These are phyloP conservation scores for Chelon labrosus DNA, from an alignment of 2,797 vertebrate genomes.

Conservation along the genomic window DNA sequence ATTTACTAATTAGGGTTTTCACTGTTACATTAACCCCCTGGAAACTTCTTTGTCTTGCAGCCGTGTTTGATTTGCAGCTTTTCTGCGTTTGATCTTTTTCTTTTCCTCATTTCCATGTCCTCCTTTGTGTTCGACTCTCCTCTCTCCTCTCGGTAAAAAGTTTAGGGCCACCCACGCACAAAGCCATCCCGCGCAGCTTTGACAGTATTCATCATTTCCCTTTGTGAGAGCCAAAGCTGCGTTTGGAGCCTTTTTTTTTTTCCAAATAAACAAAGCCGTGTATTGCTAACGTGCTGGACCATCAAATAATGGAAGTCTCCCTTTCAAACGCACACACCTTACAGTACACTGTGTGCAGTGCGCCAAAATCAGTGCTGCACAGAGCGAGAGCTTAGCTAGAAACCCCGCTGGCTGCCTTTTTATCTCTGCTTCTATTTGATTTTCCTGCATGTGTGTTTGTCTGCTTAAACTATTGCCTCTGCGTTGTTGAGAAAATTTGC, in stretches of 20 bases:
- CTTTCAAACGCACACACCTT: not conserved
- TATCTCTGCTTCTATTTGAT: not conserved
- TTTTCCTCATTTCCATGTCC: too few species aligned
- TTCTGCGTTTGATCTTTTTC: too few species aligned
- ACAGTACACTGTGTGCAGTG: not conserved
- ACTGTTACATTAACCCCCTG: too few species aligned
- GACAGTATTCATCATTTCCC: too few species aligned
- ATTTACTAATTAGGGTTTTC: too few species aligned
- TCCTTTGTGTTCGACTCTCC: too few species aligned
- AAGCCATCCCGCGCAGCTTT: too few species aligned
- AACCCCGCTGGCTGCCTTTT: not conserved
- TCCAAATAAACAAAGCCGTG: not conserved
- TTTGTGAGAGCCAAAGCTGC: too few species aligned
- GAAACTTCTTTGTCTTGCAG: too few species aligned
- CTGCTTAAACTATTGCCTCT: not conserved
- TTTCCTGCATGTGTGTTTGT: not conserved
- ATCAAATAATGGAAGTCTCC: conserved; percentile 8
- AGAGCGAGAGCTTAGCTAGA: not conserved
- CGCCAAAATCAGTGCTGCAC: not conserved
- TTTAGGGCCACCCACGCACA: too few species aligned
- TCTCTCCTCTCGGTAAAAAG: too few species aligned
- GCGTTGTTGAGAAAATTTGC: not conserved
- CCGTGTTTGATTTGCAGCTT: too few species aligned
- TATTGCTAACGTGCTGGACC: not conserved
- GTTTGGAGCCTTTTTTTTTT: not conserved